A percentile compares a stretch with the other conserved stretches of the same genome.
Evolutionary conservation across 2,797 vertebrate species (phyloP).

Genomic region (Limosa lapponica): DNA sequence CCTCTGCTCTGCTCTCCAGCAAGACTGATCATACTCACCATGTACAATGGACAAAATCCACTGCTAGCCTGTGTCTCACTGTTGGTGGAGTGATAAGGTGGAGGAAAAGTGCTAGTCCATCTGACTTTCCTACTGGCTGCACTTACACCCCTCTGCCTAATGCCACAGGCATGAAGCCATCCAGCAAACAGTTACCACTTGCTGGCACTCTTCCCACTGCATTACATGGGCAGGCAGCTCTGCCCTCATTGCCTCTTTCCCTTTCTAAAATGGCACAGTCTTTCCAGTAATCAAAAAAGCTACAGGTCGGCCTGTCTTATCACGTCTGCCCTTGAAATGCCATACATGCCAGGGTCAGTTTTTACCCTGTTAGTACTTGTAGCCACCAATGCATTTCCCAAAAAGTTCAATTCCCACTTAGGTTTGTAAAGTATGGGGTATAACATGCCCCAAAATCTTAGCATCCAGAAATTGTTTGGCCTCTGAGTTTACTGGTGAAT

Average conservation of each 20-base stretch:
- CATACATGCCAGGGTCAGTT: not conserved
- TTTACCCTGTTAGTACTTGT: not conserved
- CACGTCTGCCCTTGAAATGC: not conserved
- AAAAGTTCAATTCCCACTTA: not conserved
- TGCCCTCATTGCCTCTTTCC: rapidly evolving
- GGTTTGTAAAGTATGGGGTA: rapidly evolving
- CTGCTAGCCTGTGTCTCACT: not conserved
- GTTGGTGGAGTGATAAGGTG: not conserved
- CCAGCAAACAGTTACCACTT: not conserved
- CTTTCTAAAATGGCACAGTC: not conserved
- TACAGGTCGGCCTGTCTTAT: not conserved
- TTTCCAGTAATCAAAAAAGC: not conserved
- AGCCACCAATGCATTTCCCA: not conserved
- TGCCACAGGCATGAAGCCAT: not conserved
- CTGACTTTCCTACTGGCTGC: not conserved
- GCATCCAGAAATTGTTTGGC: not conserved
- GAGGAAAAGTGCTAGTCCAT: not conserved
- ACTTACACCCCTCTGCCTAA: not conserved
- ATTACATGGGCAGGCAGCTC: not conserved
- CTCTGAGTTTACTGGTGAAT: not conserved
- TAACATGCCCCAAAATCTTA: not conserved
- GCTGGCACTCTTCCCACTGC: not conserved
- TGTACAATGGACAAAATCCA: not conserved
- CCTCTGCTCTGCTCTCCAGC: not conserved
- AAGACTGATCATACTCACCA: not conserved